Evolutionary conservation across 92 coral and sea anemone genomes (phyloP), one percentile per base, ranked within the genome.

Genomic region (Zoanthus sociatus): DNA sequence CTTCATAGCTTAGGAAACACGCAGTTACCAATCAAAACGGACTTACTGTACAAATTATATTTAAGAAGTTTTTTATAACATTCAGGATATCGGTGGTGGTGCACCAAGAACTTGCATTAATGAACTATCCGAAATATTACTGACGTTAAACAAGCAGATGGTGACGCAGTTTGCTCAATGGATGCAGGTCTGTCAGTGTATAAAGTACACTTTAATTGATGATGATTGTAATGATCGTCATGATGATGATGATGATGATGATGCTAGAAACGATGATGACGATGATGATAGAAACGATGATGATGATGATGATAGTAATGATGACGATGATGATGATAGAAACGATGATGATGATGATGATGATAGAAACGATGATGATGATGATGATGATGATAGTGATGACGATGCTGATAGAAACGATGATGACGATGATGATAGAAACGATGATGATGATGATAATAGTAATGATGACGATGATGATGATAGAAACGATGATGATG

Each of bases 1-100:
- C 42, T 2, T 37, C 42, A 37, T 37, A 37, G 42, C 42, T 37
- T 37, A 37, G 4, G 4, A 37, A 37, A 37, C 0, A 37, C 42
- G 2, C 42, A 37, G 1, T 37, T 2, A 37, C 4, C 4, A 37
- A 37, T 37, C 42, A 26, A 26, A 26, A 26, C 26, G 0, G 26
- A 26, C 0, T 0, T 26, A 26, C 26, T 26, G 26, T 26, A 26
- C 26, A 48, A 48, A 48, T 18, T 61, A 5, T 18, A 18, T 9
- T 18, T 17, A 14, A 21, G 44, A 15, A 18, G 9, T 54, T 48
- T 64, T 20, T 9, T 84, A 37, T 88, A 81, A 60, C 18, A 74
- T 77, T 2, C 78, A 97, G 99, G 97, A 95, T 66, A 93, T 97
- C 13, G 99, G 96, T 12, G 99, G 99, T 21, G 95, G 96, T 5